Percentiles rank a stretch among this genome's conserved stretches.
phyloP scores from a whole-genome alignment of 2,113 vertebrate species.

The Crypturellus undulatus region DNA sequence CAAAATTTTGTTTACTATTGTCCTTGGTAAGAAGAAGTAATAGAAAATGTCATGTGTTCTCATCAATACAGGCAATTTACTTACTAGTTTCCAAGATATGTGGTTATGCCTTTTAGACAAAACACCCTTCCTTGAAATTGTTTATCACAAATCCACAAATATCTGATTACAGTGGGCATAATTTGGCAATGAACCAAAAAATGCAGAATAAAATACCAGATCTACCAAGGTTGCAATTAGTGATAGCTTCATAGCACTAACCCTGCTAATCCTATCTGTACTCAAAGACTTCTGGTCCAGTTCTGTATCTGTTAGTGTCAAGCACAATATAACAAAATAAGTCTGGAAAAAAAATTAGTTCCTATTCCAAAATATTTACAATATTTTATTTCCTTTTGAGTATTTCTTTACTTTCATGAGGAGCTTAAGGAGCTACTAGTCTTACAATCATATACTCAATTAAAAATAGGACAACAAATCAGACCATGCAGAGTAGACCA shows the following conservation, averaged over 20 bases:
- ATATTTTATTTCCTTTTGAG: not conserved
- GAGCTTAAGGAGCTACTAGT: not conserved
- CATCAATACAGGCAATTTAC: not conserved
- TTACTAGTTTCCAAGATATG: not conserved
- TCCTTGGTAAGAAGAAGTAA: not conserved
- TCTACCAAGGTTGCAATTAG: not conserved
- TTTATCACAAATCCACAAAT: not conserved
- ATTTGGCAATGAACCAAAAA: not conserved
- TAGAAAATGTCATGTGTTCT: not conserved
- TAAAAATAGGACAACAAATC: not conserved
- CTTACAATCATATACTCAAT: not conserved
- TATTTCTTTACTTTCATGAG: not conserved
- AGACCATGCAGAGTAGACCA: not conserved
- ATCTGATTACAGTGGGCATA: not conserved
- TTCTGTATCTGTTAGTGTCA: not conserved
- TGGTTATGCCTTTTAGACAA: not conserved
- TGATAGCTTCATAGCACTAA: not conserved
- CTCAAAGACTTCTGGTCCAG: not conserved
- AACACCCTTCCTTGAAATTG: not conserved
- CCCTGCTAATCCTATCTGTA: not conserved
- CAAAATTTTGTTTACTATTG: not conserved
- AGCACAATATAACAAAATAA: not conserved
- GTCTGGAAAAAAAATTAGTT: not conserved
- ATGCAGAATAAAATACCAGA: not conserved
- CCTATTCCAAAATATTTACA: not conserved